These are phyloP conservation scores for Hiodon tergisus DNA, from an alignment of 2,113 vertebrate genomes.

Conservation along the genomic window DNA sequence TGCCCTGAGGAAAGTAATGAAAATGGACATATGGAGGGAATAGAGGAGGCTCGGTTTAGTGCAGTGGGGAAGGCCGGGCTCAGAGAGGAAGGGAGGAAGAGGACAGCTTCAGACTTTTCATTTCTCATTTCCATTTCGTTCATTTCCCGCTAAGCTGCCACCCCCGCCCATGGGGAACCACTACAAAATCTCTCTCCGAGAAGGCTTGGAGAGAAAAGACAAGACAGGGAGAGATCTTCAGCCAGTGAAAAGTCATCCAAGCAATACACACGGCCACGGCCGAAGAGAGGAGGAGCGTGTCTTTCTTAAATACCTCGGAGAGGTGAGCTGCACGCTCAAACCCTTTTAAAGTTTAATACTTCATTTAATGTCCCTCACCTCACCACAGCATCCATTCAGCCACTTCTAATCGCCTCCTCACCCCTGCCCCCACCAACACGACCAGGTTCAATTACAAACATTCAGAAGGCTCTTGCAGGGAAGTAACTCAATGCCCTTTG, in stretches of 20 bases:
- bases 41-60: conserved; percentile 20
- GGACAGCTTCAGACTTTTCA: neutral
- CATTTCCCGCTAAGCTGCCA: neutral
- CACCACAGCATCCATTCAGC: no score
- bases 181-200: no score
- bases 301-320: neutral
- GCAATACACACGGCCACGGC: no score
- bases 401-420: neutral
- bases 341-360: neutral
- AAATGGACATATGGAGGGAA: neutral
- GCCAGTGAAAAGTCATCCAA: no score
- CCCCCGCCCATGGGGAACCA: neutral
- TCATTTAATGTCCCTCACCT: no score
- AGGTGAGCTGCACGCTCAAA: neutral
- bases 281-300: neutral
- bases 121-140: neutral
- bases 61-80: neutral
- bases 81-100: neutral
- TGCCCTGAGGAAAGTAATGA: neutral
- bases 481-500: conserved; percentile 50
- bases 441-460: conserved; percentile 45
- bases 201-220: neutral
- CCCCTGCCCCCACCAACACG: conserved; percentile 11
- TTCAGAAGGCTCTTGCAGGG: conserved; percentile 34
- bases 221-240: neutral